These are phyloP conservation scores for Tetheella fluctuosa DNA, from an alignment of 2,888 invertebrate genomes.

Conservation along the genomic window DNA sequence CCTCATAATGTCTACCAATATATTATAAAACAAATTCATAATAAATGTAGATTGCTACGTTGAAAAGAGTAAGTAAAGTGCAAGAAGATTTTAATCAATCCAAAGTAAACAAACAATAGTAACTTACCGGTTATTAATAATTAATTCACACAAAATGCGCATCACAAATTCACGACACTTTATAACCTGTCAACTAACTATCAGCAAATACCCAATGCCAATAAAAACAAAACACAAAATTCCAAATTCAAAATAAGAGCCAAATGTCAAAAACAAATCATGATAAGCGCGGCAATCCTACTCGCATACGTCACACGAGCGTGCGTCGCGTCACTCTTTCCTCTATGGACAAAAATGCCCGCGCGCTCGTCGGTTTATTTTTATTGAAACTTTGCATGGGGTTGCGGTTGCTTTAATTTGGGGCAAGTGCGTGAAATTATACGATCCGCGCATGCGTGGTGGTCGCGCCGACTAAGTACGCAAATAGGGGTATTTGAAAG, in stretches of 20 bases:
- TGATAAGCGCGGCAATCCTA: constrained; percentile 37
- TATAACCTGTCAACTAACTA: not conserved
- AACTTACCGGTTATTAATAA: not conserved
- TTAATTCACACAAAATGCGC: not conserved
- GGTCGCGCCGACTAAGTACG: constrained; percentile 65
- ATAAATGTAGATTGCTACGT: too few relatives aligned
- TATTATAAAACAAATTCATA: too few relatives aligned
- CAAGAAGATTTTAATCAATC: too few relatives aligned
- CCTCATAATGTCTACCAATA: too few relatives aligned
- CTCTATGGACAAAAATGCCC: constrained; percentile 70
- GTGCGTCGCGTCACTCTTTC: constrained; percentile 61
- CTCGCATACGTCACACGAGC: constrained; percentile 62
- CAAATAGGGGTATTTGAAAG: constrained; percentile 62
- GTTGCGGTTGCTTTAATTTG: constrained; percentile 73
- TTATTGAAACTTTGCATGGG: constrained; percentile 77
- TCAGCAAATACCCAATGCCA: not conserved
- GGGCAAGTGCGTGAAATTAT: constrained; percentile 76
- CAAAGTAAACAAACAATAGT: too few relatives aligned
- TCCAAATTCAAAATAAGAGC: constrained; percentile 19
- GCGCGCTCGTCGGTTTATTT: constrained; percentile 59
- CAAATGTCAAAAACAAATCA: constrained; percentile 26
- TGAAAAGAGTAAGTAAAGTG: too few relatives aligned
- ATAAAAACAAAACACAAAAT: constrained; percentile 9
- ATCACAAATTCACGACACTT: not conserved
- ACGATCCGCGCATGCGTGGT: constrained; percentile 80